phyloP scores from a whole-genome alignment of 2,888 invertebrate genomes.

The Acanthosepion pharaonis region DNA sequence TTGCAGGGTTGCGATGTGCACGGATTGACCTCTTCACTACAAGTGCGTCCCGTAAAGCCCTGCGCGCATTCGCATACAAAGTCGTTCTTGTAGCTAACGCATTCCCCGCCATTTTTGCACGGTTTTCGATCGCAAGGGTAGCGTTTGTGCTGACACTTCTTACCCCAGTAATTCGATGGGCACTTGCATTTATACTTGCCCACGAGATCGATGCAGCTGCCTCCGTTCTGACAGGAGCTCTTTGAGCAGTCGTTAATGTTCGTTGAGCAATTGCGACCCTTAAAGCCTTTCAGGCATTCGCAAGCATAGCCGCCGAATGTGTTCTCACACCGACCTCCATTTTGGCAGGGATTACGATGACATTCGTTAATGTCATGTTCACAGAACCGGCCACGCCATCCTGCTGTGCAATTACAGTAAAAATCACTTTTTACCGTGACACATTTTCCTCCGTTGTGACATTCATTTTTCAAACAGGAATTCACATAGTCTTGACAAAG shows the following conservation, averaged over 20 bases:
- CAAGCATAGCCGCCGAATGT: neutral
- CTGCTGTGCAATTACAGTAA: neutral
- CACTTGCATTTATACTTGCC: slow-evolving; percentile 2
- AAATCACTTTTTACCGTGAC: neutral
- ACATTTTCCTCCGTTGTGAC: neutral
- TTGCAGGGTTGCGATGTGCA: slow-evolving; percentile 6
- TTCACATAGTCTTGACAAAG: neutral
- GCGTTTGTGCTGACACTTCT: slow-evolving; percentile 40
- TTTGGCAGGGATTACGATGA: neutral
- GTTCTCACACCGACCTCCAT: slow-evolving; percentile 40
- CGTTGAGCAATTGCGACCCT: neutral
- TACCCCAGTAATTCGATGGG: slow-evolving; percentile 13
- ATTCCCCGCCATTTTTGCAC: slow-evolving; percentile 41
- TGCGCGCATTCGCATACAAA: slow-evolving; percentile 11
- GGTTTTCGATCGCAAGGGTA: neutral
- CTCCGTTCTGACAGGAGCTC: neutral
- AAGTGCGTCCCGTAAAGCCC: neutral
- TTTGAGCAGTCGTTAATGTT: slow-evolving; percentile 18
- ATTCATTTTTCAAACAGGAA: slow-evolving; percentile 37
- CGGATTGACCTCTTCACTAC: neutral
- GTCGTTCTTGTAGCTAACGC: slow-evolving; percentile 21
- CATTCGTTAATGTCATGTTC: slow-evolving; percentile 42
- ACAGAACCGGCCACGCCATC: neutral
- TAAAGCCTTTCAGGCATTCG: neutral
- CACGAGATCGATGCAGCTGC: neutral